phyloP scores from a whole-genome alignment of 2,113 vertebrate species.

The Shinisaurus crocodilurus region DNA sequence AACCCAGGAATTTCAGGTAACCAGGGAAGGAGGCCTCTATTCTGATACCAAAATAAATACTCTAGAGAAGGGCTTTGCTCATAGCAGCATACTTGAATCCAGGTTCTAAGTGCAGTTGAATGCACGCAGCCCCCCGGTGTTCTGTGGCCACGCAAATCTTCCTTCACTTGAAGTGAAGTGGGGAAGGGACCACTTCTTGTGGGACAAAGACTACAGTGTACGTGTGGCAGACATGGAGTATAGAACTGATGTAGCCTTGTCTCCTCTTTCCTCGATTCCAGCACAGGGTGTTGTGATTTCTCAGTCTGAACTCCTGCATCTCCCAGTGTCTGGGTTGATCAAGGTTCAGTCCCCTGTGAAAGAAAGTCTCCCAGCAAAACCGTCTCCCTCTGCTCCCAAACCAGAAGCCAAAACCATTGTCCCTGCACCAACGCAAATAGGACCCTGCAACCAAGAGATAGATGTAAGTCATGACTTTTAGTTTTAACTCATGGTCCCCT shows the following conservation, averaged over 20 bases:
- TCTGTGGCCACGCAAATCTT: neutral
- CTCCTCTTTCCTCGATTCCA: conserved; percentile 13
- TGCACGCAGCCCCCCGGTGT: no score
- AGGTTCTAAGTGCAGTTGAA: neutral
- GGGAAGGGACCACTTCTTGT: neutral
- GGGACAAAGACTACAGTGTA: neutral
- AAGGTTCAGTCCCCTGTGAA: conserved; percentile 79
- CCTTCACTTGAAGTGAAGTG: neutral
- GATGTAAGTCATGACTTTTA: conserved; percentile 75
- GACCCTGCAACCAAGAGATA: conserved; percentile 75
- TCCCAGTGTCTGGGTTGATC: conserved; percentile 81
- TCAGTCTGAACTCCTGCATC: conserved; percentile 75
- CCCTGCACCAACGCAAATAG: conserved; percentile 78
- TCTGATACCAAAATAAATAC: neutral
- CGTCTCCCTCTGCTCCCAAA: conserved; percentile 44
- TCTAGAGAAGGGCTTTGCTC: neutral
- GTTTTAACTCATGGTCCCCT: accelerated
- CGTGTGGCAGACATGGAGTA: neutral
- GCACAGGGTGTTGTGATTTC: conserved; percentile 80
- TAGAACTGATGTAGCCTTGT: neutral
- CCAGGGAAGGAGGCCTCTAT: neutral
- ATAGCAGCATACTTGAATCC: neutral
- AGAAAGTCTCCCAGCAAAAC: conserved; percentile 67
- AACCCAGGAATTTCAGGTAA: conserved; percentile 76
- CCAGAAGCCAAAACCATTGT: conserved; percentile 82